Conservation (phyloP, 2,797 vertebrate genomes). For the Malurus splendens region DNA sequence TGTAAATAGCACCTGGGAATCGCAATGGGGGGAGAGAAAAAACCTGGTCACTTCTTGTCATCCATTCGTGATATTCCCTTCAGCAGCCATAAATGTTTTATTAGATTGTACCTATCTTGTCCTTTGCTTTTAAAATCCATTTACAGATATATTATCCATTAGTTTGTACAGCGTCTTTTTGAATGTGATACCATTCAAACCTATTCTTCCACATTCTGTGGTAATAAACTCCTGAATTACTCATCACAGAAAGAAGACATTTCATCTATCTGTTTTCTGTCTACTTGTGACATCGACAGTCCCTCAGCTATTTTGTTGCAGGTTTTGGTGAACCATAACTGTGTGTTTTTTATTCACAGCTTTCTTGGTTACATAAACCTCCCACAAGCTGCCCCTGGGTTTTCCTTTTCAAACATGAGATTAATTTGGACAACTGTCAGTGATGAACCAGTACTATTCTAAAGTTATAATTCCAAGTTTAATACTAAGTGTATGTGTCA, state of each 20-base stretch:
- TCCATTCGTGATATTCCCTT: not conserved
- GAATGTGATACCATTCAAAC: not conserved
- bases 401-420: not conserved
- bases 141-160: not conserved
- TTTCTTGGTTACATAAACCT: not conserved
- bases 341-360: not conserved
- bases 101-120: not conserved
- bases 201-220: not conserved
- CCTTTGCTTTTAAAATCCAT: not conserved
- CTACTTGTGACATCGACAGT: not conserved
- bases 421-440: not conserved
- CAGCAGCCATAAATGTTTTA: not conserved
- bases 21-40: not conserved
- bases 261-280: not conserved
- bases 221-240: not conserved
- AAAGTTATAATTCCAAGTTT: not conserved
- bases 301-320: not conserved
- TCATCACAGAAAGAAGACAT: not conserved
- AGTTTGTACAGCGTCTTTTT: not conserved
- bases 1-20: not conserved
- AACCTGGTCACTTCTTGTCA: not conserved
- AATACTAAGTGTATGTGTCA: not conserved
- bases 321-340: not conserved
- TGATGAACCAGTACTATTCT: not conserved
- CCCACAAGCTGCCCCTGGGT: not conserved